phyloP scores from a whole-genome alignment of 2,888 invertebrate species.

The Pachliopta kotzebuea region DNA sequence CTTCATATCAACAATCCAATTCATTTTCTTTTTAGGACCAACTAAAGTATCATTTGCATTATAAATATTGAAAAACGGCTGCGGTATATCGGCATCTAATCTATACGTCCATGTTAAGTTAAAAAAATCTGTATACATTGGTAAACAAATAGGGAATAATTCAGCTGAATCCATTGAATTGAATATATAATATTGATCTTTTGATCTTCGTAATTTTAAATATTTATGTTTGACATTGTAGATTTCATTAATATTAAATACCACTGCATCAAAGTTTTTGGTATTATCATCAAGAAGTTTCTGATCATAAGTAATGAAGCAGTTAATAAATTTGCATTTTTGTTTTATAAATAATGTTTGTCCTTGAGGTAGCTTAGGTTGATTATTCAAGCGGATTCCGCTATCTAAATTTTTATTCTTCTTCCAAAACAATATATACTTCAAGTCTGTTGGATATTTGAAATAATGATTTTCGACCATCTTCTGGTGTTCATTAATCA shows the following conservation, averaged over 20 bases:
- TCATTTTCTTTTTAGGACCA: conserved; percentile 50
- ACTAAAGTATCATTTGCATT: conserved; percentile 43
- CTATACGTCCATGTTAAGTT: conserved; percentile 73
- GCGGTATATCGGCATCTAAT: conserved; percentile 59
- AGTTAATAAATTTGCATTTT: conserved; percentile 60
- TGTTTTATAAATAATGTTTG: conserved; percentile 57
- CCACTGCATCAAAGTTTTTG: conserved; percentile 58
- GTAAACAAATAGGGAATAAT: conserved; percentile 54
- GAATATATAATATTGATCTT: conserved; percentile 61
- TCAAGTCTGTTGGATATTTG: conserved; percentile 57
- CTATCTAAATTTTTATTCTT: conserved; percentile 35
- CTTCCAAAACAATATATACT: conserved; percentile 65
- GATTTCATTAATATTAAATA: conserved; percentile 53
- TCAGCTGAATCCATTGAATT: conserved; percentile 56
- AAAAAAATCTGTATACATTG: conserved; percentile 59
- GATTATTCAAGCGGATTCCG: conserved; percentile 33
- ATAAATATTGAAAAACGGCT: conserved; percentile 56
- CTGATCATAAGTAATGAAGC: conserved; percentile 60
- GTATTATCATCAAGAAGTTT: conserved; percentile 43
- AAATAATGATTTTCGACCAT: neutral
- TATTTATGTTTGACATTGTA: conserved; percentile 39
- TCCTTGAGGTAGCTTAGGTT: conserved; percentile 42
- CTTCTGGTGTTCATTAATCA: conserved; percentile 9
- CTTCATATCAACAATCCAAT: conserved; percentile 51
- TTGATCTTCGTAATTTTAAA: conserved; percentile 46